Evolutionary conservation across 2,888 invertebrate species (phyloP), one percentile per base, ranked within the genome.

Genomic region (Scaptomyza parva): DNA sequence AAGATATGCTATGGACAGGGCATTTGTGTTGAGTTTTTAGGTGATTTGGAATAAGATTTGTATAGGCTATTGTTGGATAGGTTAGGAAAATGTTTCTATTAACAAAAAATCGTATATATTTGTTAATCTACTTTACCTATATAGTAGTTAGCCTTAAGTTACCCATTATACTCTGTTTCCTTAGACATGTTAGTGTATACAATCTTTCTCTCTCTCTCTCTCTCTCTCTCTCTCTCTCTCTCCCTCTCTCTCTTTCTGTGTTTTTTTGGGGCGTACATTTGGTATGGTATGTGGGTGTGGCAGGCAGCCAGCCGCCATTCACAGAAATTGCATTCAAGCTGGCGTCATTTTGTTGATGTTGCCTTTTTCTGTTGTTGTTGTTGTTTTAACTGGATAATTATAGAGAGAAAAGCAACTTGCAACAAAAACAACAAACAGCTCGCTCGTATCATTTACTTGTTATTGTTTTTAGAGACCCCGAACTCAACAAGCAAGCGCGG

Each of bases 371-470:
- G n/a, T 37, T 20, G 26, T 11, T 66, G 60, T 40, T 62, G 47
- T 47, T 60, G 45, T 40, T 62, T 30, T 39, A 51, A 54, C 65
- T 61, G 64, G 52, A 57, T 70, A 73, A 73, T 73, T 75, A 70
- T 44, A 30, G 47, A 30, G 52, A 52, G 67, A 61, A 44, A 24
- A 52, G 39, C 70, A 48, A 57, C 69, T 74, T 74, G 72, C 70
- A 74, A 69, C 73, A 63, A 30, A 44, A 61, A 44, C 57, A 72
- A 39, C 47, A 41, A 35, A 8, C 52, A 18, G n/a, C n/a, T n/a
- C n/a, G n/a, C 30, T 58, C 64, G 71, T 74, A 85, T 85, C 68
- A 82, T 76, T 82, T 76, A 55, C 79, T 82, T 76, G 76, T 82
- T 82, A 76, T 85, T 82, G 79, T 44, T 58, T 37, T 52, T 2